These are phyloP conservation scores for Acanthoscelides obtectus DNA, from an alignment of 2,888 invertebrate species.

Conservation along the genomic window DNA sequence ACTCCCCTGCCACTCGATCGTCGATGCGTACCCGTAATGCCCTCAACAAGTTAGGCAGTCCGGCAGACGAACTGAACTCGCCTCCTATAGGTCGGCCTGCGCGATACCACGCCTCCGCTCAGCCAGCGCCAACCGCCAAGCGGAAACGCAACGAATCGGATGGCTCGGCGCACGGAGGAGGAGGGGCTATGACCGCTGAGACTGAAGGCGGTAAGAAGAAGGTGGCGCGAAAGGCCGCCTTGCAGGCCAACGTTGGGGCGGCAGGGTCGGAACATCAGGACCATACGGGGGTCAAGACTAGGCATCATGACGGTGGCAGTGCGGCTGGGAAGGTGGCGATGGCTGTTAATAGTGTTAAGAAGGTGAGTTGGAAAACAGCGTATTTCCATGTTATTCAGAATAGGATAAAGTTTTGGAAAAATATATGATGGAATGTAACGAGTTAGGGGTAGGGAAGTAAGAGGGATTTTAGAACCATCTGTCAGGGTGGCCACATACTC, in stretches of 20 bases:
- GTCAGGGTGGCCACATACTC: too few species aligned
- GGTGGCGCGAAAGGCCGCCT: slow-evolving; percentile 36
- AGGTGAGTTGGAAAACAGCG: neutral
- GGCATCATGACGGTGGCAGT: slow-evolving; percentile 32
- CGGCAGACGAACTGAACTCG: slow-evolving; percentile 46
- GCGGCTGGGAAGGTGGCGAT: slow-evolving; percentile 29
- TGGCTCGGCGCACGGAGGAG: slow-evolving; percentile 58
- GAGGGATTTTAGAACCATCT: too few species aligned
- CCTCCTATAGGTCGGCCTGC: slow-evolving; percentile 24
- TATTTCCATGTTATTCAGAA: too few species aligned
- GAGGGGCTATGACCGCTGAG: slow-evolving; percentile 2
- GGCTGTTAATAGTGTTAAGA: slow-evolving; percentile 19
- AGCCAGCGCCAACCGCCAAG: slow-evolving; percentile 46
- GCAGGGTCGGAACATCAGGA: neutral
- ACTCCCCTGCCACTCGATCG: slow-evolving; percentile 41
- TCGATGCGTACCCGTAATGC: slow-evolving; percentile 60
- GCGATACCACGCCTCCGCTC: neutral
- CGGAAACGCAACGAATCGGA: slow-evolving; percentile 78
- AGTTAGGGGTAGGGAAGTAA: too few species aligned
- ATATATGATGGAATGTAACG: too few species aligned
- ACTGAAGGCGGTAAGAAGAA: slow-evolving; percentile 52
- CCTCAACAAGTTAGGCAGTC: slow-evolving; percentile 64
- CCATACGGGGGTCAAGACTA: slow-evolving; percentile 7
- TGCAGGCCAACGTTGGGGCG: slow-evolving; percentile 50
- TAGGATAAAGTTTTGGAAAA: too few species aligned